Base-by-base conservation (phyloP, 2,888 invertebrate species). In the Dendrolimus houi region DNA sequence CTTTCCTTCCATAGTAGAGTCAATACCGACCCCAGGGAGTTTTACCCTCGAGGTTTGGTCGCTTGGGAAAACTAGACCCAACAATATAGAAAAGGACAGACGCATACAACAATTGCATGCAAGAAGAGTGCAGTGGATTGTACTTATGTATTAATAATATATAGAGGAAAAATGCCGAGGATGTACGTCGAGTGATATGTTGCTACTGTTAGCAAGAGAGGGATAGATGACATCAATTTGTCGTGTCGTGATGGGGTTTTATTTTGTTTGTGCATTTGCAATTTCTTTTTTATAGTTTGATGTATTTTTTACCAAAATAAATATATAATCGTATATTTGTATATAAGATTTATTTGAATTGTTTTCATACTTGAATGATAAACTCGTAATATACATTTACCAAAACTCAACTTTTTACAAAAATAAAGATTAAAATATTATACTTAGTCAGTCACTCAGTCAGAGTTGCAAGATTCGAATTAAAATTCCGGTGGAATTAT, bases 41-140 rank as follows among this genome's bases (percentile, higher is more conserved):
- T 87, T 86, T 87, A 86, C 90, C 90, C 90, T 89, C 87, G 89
- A 78, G 89, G 87, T 77, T 76, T 86, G 82, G 86, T 82, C 90
- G 88, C 89, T 87, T 87, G 90, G 90, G 90, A 90, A 88, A 90
- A 90, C 90, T 89, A 90, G 85, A 88, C 86, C 89, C 90, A 88
- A 89, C 89, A 89, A 90, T 89, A 90, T 89, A 85, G 87, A 90
- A 85, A 83, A 81, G 83, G 90, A 89, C 79, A 68, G 78, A 72
- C 72, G 69, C 78, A 87, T 77, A 70, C 70, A 72, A 62, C 64
- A 64, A 62, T 55, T 62, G 62, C 59, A 67, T 63, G 86, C 67
- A 76, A 62, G 77, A 89, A 68, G 77, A 77, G 88, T 79, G 80
- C 83, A 79, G 76, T 75, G 63, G 72, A 79, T 73, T 83, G 79